A percentile compares a stretch with the other conserved stretches of the same genome.
phyloP scores from a whole-genome alignment of 2,797 vertebrate species.

The Xerus rutilus region DNA sequence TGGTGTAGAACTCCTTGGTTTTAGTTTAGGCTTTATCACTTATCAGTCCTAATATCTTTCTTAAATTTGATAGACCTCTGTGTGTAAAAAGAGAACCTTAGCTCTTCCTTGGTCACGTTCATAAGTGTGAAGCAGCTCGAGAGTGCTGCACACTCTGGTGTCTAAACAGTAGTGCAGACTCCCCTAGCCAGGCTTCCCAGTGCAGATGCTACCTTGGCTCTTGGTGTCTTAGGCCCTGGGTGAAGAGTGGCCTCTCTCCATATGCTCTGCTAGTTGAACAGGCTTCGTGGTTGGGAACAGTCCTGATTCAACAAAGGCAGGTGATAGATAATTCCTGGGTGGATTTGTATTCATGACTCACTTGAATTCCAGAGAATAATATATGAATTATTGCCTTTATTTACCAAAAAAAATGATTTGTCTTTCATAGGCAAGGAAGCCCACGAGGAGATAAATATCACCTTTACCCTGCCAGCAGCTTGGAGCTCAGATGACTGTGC shows the following conservation, averaged over 20 bases:
- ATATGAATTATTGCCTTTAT: not conserved
- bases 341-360: constrained; percentile 2
- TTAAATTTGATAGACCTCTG: not conserved
- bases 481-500: constrained; percentile 98
- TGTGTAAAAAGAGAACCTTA: not conserved
- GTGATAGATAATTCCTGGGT: not conserved
- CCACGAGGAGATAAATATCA: constrained; percentile 98
- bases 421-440: constrained; percentile 94
- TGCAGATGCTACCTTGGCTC: not conserved
- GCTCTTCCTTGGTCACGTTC: not conserved
- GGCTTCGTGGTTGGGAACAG: not conserved
- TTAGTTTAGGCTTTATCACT: not conserved
- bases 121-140: not conserved
- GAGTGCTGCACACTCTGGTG: not conserved
- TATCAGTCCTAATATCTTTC: not conserved
- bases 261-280: not conserved
- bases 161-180: not conserved
- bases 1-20: not conserved
- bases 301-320: not conserved
- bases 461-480: constrained; percentile 95
- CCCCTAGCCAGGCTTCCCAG: not conserved
- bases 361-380: not conserved
- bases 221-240: not conserved
- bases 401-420: not conserved
- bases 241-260: not conserved